These are phyloP conservation scores for Ochropleura leucogaster DNA, from an alignment of 2,888 invertebrate species.

Conservation along the genomic window DNA sequence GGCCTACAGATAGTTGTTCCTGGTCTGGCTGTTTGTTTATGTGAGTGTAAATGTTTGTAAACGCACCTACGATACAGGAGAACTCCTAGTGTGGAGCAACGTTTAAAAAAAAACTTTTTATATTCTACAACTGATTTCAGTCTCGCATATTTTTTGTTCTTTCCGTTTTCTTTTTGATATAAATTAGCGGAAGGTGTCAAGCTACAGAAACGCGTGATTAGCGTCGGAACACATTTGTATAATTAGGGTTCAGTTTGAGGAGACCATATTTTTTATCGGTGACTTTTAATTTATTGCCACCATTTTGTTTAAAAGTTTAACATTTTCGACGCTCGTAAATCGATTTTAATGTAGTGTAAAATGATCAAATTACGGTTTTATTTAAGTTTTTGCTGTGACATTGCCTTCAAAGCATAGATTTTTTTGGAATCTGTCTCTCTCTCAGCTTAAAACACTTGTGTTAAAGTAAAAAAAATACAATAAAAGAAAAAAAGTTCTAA, in stretches of 20 bases:
- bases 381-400: constrained; percentile 5
- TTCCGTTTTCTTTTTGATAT: constrained; percentile 38
- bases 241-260: constrained; percentile 71
- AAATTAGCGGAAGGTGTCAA: constrained; percentile 81
- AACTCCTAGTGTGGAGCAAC: too few species aligned
- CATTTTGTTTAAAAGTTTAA: constrained; percentile 63
- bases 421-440: background rate
- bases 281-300: constrained; percentile 76
- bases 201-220: constrained; percentile 82
- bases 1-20: too few species aligned
- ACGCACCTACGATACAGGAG: too few species aligned
- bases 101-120: background rate
- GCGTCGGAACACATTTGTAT: constrained; percentile 79
- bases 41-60: too few species aligned
- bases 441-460: background rate
- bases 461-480: background rate
- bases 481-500: background rate
- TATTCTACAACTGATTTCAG: background rate
- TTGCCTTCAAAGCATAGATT: background rate
- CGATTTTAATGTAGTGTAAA: constrained; percentile 56
- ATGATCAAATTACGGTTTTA: constrained; percentile 24
- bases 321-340: constrained; percentile 36
- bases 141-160: constrained; percentile 1
- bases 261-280: constrained; percentile 67
- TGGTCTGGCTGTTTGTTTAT: too few species aligned